Conservation (phyloP, 1,140 invertebrate genomes). For the Neodiprion lecontei region DNA sequence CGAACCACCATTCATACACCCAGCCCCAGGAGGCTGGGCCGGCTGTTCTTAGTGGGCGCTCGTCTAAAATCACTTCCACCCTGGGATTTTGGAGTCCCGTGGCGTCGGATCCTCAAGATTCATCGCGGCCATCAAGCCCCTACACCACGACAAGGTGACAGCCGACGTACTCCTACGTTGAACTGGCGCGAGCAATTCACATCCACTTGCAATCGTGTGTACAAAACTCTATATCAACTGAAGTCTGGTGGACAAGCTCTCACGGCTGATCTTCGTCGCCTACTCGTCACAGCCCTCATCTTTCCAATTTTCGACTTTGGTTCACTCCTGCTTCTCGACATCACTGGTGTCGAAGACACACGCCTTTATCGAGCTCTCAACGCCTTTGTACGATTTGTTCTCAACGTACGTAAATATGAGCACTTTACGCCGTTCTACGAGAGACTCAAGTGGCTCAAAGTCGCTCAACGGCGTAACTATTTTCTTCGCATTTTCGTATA, state of each 20-base stretch:
- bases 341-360: background rate
- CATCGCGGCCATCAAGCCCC: too few species aligned
- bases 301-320: slow-evolving; percentile 8
- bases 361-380: background rate
- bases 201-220: too few species aligned
- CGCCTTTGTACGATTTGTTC: slow-evolving; percentile 5
- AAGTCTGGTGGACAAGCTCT: background rate
- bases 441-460: slow-evolving; percentile 2
- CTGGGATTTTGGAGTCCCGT: too few species aligned
- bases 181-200: too few species aligned
- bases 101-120: too few species aligned
- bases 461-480: background rate
- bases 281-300: background rate
- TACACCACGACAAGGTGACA: too few species aligned
- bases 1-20: too few species aligned
- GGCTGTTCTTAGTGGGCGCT: too few species aligned
- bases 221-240: slow-evolving; percentile 8
- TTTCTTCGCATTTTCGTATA: slow-evolving; percentile 3
- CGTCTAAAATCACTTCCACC: too few species aligned
- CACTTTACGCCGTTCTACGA: slow-evolving; percentile 2
- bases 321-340: background rate
- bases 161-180: too few species aligned
- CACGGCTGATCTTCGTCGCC: background rate
- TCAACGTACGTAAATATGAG: background rate
- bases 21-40: too few species aligned